Conservation (phyloP, 2,888 invertebrate species). For the Acanthococcus lagerstroemiae region DNA sequence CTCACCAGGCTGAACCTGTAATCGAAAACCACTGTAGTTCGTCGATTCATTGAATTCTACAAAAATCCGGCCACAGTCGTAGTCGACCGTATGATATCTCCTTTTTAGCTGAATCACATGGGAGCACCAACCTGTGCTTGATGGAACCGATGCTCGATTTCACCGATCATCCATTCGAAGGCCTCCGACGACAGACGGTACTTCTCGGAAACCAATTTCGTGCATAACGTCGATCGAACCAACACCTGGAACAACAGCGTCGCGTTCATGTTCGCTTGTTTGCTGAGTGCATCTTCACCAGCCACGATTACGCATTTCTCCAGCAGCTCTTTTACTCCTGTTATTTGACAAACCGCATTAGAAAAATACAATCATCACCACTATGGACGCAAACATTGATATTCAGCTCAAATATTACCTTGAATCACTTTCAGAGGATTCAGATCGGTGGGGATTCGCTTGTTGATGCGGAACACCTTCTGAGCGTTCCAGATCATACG, state of each 20-base stretch:
- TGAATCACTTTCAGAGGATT: conserved; percentile 87
- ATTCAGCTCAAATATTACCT: conserved; percentile 44
- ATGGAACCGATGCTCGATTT: conserved; percentile 96
- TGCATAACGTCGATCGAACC: conserved; percentile 86
- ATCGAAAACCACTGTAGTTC: background rate
- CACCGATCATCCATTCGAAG: conserved; percentile 98
- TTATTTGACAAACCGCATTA: background rate
- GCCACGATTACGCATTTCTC: conserved; percentile 86
- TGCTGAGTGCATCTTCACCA: conserved; percentile 89
- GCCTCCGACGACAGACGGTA: conserved; percentile 89
- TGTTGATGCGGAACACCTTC: conserved; percentile 98
- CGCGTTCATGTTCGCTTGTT: conserved; percentile 95
- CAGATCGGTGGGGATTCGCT: conserved; percentile 82
- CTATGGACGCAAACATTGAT: background rate
- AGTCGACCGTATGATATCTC: too few species aligned
- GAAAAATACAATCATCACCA: background rate
- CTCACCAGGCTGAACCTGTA: conserved; percentile 69
- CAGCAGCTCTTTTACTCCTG: conserved; percentile 72
- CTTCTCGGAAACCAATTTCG: conserved; percentile 93
- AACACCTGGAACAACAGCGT: conserved; percentile 93
- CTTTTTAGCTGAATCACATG: too few species aligned
- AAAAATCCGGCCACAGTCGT: too few species aligned
- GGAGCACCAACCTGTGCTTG: conserved; percentile 71
- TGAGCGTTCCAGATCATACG: conserved; percentile 99
- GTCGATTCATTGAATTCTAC: too few species aligned